Evolutionary conservation across 2,113 vertebrate genomes (phyloP), one percentile per base, ranked within the genome.

Genomic region (Saimiri boliviensis): DNA sequence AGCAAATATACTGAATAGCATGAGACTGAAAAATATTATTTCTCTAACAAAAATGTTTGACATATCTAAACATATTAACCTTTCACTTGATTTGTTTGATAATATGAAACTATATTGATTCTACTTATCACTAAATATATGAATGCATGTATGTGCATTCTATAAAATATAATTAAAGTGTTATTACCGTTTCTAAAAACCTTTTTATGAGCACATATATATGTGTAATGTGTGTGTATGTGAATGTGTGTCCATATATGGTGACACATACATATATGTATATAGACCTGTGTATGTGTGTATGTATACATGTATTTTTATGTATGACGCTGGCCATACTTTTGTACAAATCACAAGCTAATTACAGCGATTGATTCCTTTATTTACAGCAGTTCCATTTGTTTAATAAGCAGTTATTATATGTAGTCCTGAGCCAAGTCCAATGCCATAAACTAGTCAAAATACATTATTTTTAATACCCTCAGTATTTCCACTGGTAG

Each of bases 381-480:
- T 70, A 97, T 91, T 93, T 73, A 42, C 32, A 96, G 66, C 14
- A 83, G 54, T 80, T 93, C 3, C 73, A 73, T 79, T 88, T 95
- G 52, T 95, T 97, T 97, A 97, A 63, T 97, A 97, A 95, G 85
- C 19, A 91, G 25, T 88, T 95, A 58, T 79, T 94, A 73, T 93
- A 63, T 87, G 2, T n/a, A 45, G 20, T 90, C 70, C 45, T 49
- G 49, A 96, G 96, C 32, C 82, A 97, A 95, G 56, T 56, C 35
- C 80, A 86, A 86, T 82, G 52, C 82, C 90, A 94, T 70, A 95
- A 85, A 93, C 17, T 56, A 96, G 85, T 71, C 91, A 85, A 84
- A 96, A 96, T 77, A 76, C 37, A 92, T 96, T 86, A 91, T 94
- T 97, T 98, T 98, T 96, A 97, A 98, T 97, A 91, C 56, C 90